Evolutionary conservation across 2,113 vertebrate genomes (phyloP).

Genomic region (Fulmarus glacialis): DNA sequence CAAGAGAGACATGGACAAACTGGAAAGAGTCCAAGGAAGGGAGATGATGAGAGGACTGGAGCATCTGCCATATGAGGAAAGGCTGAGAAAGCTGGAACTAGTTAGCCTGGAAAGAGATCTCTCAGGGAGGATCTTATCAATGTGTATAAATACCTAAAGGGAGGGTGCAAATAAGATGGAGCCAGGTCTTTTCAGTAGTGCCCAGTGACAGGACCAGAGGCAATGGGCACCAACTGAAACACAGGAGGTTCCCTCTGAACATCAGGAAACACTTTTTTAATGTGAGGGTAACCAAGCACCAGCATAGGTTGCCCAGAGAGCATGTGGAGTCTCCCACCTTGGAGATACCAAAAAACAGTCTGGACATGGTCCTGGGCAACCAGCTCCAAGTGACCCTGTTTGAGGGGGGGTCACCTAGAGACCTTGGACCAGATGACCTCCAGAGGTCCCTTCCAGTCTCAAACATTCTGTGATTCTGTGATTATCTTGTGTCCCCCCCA

Average conservation of each 20-base stretch:
- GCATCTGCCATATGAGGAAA: not conserved
- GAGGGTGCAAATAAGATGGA: not conserved
- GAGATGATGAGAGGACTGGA: not conserved
- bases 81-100: not conserved
- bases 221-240: not conserved
- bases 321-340: not conserved
- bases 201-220: not conserved
- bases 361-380: not conserved
- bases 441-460: not conserved
- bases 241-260: not conserved
- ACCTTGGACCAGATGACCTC: not conserved
- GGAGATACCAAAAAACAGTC: not conserved
- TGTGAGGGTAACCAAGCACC: not conserved
- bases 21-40: not conserved
- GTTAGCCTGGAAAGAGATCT: not conserved
- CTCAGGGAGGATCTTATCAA: not conserved
- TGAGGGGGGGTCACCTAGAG: not conserved
- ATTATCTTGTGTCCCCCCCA: not conserved
- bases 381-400: not conserved
- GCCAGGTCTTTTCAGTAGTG: not conserved
- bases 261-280: not conserved
- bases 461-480: not conserved
- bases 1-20: not conserved
- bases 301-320: not conserved
- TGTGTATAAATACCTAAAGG: not conserved